Conservation (phyloP, 2,797 vertebrate species). For the Pelochelys cantorii region DNA sequence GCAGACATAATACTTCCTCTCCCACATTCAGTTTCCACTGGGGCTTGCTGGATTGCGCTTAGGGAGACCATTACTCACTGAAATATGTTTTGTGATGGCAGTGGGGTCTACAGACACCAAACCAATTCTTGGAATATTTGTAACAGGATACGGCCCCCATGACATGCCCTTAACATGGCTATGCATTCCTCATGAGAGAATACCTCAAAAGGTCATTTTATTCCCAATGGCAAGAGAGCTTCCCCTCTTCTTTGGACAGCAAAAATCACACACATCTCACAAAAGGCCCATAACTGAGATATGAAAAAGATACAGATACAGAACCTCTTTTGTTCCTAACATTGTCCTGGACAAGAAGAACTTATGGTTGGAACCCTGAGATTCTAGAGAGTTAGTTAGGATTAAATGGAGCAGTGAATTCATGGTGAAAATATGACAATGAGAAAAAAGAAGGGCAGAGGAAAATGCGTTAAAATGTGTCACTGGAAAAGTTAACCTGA, state of each 20-base stretch:
- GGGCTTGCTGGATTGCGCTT: not conserved
- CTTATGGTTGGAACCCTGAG: not conserved
- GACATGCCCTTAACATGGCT: not conserved
- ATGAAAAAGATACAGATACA: not conserved
- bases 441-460: not conserved
- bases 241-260: not conserved
- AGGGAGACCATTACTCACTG: not conserved
- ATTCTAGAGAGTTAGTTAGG: not conserved
- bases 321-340: not conserved
- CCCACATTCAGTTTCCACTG: not conserved
- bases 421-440: not conserved
- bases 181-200: not conserved
- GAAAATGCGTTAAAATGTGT: not conserved
- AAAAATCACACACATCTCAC: not conserved
- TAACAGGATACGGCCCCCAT: slow-evolving; percentile 15
- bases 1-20: slow-evolving; percentile 13
- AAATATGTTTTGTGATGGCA: not conserved
- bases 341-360: not conserved
- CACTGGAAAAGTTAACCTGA: not conserved
- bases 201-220: not conserved
- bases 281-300: not conserved
- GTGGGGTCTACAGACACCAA: slow-evolving; percentile 12
- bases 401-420: not conserved
- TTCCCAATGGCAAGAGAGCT: not conserved
- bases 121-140: slow-evolving; percentile 19